Conservation (phyloP, 2,113 vertebrate genomes). For the Planiliza haematocheilus region DNA sequence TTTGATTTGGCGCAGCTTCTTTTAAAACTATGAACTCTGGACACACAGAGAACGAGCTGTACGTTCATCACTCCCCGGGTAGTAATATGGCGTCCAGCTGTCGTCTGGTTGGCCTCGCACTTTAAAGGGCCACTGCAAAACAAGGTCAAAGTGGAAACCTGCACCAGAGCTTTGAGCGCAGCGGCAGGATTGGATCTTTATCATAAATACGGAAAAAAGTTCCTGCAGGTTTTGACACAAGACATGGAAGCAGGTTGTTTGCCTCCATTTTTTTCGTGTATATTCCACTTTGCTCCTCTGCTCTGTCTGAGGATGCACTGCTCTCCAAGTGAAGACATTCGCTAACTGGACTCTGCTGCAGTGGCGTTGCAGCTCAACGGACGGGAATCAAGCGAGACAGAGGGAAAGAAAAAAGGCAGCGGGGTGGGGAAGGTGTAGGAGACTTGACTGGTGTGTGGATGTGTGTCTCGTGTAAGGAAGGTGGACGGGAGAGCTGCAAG, state of each 20-base stretch:
- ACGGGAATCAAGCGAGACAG: constrained; percentile 42
- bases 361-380: constrained; percentile 47
- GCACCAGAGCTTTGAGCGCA: too few relatives aligned
- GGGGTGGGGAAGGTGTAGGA: constrained; percentile 30
- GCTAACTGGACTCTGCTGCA: constrained; percentile 43
- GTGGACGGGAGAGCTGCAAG: not conserved
- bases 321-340: constrained; percentile 24
- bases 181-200: too few relatives aligned
- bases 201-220: too few relatives aligned
- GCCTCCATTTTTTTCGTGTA: not conserved
- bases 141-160: not conserved
- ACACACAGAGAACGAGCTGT: not conserved
- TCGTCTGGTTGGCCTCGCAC: not conserved
- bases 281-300: not conserved
- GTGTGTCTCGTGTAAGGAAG: not conserved
- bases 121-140: constrained; percentile 34
- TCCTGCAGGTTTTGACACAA: not conserved
- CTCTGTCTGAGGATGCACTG: not conserved
- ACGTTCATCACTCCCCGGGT: not conserved
- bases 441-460: constrained; percentile 8
- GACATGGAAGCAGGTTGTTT: not conserved
- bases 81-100: not conserved
- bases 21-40: not conserved
- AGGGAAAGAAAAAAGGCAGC: constrained; percentile 24
- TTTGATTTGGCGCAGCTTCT: constrained; percentile 15